Conservation (phyloP, 2,797 vertebrate genomes). For the Helarctos malayanus region DNA sequence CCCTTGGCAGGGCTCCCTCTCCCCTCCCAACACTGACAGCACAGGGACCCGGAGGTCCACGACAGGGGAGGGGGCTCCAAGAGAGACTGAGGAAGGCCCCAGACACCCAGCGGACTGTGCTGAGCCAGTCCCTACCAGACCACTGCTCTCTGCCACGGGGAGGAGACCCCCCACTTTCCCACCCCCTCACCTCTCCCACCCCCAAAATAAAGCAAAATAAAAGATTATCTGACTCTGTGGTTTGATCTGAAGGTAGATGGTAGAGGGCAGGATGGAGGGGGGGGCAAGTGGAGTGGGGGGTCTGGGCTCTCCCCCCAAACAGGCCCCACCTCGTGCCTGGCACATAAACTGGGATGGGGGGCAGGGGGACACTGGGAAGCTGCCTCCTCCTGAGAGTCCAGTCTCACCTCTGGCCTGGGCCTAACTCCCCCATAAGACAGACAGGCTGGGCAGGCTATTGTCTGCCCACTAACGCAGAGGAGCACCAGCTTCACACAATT, state of each 20-base stretch:
- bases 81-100: not conserved
- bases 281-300: no score
- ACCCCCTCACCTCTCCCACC: fast-evolving
- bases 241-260: conserved; percentile 15
- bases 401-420: not conserved
- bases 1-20: not conserved
- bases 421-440: not conserved
- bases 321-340: not conserved
- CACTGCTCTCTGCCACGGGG: not conserved
- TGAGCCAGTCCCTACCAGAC: not conserved
- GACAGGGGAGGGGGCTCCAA: not conserved
- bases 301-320: no score
- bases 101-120: not conserved
- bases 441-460: fast-evolving
- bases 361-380: not conserved
- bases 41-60: not conserved
- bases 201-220: conserved; percentile 73
- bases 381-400: not conserved
- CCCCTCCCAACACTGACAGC: not conserved
- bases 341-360: fast-evolving
- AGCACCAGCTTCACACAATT: not conserved
- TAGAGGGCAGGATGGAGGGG: no score
- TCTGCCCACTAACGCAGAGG: no score
- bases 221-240: conserved; percentile 23
- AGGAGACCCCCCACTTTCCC: not conserved